Evolutionary conservation across 2,888 invertebrate genomes (phyloP), one percentile per base, ranked within the genome.

Genomic region (Drosophila mayaguana): DNA sequence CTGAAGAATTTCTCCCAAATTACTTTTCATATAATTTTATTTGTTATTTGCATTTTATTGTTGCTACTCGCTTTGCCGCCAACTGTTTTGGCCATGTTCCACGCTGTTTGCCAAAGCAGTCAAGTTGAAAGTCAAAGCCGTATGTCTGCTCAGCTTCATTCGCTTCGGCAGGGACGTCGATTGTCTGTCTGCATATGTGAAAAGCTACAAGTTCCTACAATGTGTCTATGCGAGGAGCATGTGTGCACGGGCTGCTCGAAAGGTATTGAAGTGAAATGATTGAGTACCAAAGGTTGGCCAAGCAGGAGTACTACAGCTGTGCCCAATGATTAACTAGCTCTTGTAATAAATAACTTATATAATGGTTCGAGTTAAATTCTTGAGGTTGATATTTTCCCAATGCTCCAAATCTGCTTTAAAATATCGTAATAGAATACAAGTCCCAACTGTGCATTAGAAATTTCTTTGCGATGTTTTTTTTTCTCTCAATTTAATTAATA

Each of bases 21-120:
- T 89, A 82, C 88, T 85, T 79, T 88, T 83, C 74, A 72, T 85
- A 80, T 85, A 80, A 85, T 78, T 80, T 72, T 78, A 82, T 85
- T 85, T 82, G 88, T 86, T 78, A 78, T 85, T 85, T 82, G 88
- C 88, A 75, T 88, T 82, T 88, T 70, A 79, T 74, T 81, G 68
- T 74, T 46, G 63, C 59, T 43, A 62, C 57, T 51, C 66, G 63
- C 59, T 69, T 63, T 75, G 56, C 53, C 75, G 56, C 43, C 80
- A 75, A 62, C 48, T 54, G 54, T 54, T 63, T 63, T 53, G 64
- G 59, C 64, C 63, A 69, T 55, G 55, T 50, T 66, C 42, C 20
- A 18, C 50, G 46, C 46, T 43, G 61, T 51, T 60, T 56, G 57
- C 48, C 63, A 60, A 57, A 68, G 57, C 38, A 54, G 28, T 63